phyloP scores from a whole-genome alignment of 1,140 invertebrate species.

The Cephus cinctus region DNA sequence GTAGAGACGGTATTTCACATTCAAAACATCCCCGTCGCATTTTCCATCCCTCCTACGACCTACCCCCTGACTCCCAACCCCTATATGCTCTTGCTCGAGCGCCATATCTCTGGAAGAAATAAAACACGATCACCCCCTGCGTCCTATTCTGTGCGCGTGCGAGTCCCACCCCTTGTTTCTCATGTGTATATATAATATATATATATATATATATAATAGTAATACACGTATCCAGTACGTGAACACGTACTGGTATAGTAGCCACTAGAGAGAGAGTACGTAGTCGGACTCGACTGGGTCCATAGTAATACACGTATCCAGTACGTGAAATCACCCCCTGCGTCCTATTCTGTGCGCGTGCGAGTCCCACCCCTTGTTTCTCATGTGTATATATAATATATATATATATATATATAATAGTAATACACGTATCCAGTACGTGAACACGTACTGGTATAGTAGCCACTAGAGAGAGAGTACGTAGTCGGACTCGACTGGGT shows the following conservation, averaged over 20 bases:
- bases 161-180: neutral
- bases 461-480: no score
- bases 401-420: neutral
- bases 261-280: no score
- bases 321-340: conserved; percentile 3
- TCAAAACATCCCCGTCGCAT: conserved; percentile 27
- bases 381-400: neutral
- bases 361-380: neutral
- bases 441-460: no score
- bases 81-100: no score
- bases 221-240: no score
- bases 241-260: no score
- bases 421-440: no score
- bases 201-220: neutral
- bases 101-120: conserved; percentile 38
- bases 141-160: neutral
- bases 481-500: conserved; percentile 4
- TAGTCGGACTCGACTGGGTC: conserved; percentile 7
- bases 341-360: neutral
- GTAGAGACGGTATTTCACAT: conserved; percentile 27
- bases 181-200: neutral
- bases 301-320: conserved; percentile 30
- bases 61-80: conserved; percentile 4
- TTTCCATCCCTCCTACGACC: conserved; percentile 19
- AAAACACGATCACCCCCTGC: conserved; percentile 24